Percentiles rank a stretch among this genome's conserved stretches.
These are phyloP conservation scores for Catharus ustulatus DNA, from an alignment of 2,797 vertebrate genomes.

Conservation along the genomic window DNA sequence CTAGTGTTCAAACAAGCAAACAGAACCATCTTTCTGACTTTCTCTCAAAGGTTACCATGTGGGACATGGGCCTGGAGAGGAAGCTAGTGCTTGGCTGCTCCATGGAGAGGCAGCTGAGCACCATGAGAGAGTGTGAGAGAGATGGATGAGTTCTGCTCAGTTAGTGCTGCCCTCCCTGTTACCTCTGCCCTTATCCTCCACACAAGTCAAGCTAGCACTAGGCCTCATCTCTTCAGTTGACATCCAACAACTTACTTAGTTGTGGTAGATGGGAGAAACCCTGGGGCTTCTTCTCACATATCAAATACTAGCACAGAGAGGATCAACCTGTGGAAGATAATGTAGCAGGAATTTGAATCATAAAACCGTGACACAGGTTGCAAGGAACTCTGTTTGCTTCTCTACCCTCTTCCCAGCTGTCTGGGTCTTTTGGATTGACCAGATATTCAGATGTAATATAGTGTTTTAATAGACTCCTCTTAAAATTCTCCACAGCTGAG, in stretches of 20 bases:
- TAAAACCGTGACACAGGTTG: background rate
- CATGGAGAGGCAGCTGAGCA: background rate
- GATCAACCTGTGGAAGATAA: background rate
- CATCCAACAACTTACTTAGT: background rate
- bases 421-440: background rate
- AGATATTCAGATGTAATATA: background rate
- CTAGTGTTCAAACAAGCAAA: background rate
- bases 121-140: background rate
- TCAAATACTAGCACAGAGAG: background rate
- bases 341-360: background rate
- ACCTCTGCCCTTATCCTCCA: background rate
- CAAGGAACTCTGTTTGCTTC: background rate
- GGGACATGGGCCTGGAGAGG: background rate
- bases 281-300: background rate
- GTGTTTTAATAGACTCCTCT: background rate
- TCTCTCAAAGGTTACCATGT: background rate
- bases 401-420: background rate
- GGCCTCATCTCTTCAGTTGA: background rate
- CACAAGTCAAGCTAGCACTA: background rate
- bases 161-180: background rate
- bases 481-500: conserved; percentile 83
- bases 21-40: background rate
- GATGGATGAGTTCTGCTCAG: background rate
- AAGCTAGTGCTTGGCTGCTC: background rate
- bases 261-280: background rate